Evolutionary conservation across 2,888 invertebrate species (phyloP), one percentile per base, ranked within the genome.

Genomic region (Stenchaetothrips biformis): DNA sequence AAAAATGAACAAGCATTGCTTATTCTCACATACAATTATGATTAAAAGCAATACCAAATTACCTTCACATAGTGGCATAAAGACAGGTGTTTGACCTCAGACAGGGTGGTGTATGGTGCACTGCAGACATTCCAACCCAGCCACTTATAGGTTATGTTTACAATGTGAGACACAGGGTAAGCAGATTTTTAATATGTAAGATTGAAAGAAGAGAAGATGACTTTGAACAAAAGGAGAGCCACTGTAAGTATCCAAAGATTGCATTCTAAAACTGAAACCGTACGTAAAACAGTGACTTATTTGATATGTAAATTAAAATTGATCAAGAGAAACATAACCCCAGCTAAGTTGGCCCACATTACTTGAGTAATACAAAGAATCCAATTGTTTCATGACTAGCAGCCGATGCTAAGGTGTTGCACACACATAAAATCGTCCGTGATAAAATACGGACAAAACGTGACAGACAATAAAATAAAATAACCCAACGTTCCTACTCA

Each of bases 131-230:
- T 74, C 37, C 37, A 37, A 37, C 4, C 1, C 37, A 37, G 21
- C 67, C 53, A 21, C 67, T 37, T 37, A 37, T 37, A 74, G 67
- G 67, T 74, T 74, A 74, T 74, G 67, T 74, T 74, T 74, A 74
- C 67, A 74, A 25, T 74, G 25, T 21, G 11, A 74, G 18, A 53
- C 18, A 16, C 16, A 53, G 13, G 16, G 53, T 53, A 53, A 6
- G 53, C 9, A 53, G 53, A 18, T 18, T 13, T 53, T 53, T 53
- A 13, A 18, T 11, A 37, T 2, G 4, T 2, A 37, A 37, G 4
- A 37, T 37, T 37, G 37, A 37, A 4, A 37, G 4, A 4, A 37
- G 37, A 37, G 37, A 37, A 37, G 37, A 4, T 37, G 37, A 37
- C 37, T 37, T 37, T 1, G 4, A 1, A 37, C 37, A 37, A 37